Conservation (phyloP, 2,113 vertebrate genomes). For the Condylura cristata region DNA sequence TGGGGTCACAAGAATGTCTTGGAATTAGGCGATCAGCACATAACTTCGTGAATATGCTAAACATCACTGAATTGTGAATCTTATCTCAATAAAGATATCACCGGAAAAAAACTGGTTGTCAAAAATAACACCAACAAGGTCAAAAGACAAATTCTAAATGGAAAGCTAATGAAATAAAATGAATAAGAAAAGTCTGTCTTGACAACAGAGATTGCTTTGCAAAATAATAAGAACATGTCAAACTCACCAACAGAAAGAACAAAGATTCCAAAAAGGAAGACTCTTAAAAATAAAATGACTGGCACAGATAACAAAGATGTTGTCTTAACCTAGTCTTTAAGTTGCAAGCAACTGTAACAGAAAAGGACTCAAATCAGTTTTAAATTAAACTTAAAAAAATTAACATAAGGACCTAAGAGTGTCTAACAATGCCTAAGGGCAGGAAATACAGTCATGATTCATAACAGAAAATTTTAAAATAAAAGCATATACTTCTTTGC, state of each 20-base stretch:
- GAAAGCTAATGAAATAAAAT: background rate
- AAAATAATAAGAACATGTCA: background rate
- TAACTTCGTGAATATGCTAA: background rate
- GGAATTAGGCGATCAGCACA: background rate
- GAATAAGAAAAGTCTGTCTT: background rate
- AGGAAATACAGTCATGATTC: slow-evolving; percentile 26
- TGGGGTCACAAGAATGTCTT: background rate
- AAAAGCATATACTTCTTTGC: background rate
- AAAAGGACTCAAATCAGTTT: slow-evolving; percentile 21
- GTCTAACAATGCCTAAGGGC: background rate
- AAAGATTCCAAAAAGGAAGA: background rate
- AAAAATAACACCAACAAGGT: slow-evolving; percentile 7
- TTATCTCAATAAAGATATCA: background rate
- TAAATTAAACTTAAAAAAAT: background rate
- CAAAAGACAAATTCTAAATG: background rate
- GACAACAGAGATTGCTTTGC: background rate
- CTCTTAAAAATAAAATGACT: background rate
- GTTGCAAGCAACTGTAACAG: background rate
- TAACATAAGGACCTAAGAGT: background rate
- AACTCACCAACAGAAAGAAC: background rate
- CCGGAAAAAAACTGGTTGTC: background rate
- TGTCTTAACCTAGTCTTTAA: background rate
- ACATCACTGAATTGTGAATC: background rate
- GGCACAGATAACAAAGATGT: background rate
- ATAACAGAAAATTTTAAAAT: slow-evolving; percentile 29